Base-by-base conservation (phyloP, 2,888 invertebrate species). In the Euplexia lucipara region DNA sequence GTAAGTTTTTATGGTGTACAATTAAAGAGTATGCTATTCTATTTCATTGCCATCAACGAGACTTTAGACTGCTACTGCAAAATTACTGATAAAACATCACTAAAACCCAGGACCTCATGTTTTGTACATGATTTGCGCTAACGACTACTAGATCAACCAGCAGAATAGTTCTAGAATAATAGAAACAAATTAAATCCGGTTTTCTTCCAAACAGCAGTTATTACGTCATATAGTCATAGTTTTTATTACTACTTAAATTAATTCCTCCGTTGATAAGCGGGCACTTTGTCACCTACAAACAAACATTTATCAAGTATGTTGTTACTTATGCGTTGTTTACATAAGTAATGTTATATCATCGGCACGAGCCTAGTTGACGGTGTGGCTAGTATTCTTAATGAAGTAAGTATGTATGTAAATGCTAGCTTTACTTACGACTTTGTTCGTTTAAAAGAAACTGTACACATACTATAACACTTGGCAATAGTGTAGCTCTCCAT, bases 201-300 rank as follows among this genome's bases (percentile, higher is more conserved):
- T 35, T 6, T 14, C 18, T 48, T 18, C 10, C 9, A 32, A 34
- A 41, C 5, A 37, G 0, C 3, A 37, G 16, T 14, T 32, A 44
- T 67, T 51, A 35, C 67, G 47, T 68, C 34, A 65, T 12, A 45
- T 12, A 45, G 16, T 37, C 8, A 6, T 49, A 26, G 47, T 22
- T 74, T 30, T 39, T 49, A 68, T 56, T n/a, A 10, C 1, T n/a
- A 26, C 26, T 26, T 26, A 18, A 54, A 39, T 35, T 44, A 49
- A 75, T 75, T 39, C n/a, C n/a, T 35, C 12, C 20, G 14, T 49
- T 57, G 69, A 75, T 75, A 75, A 44, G 48, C 12, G 12, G 32
- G 20, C 32, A 14, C 47, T 45, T 9, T 63, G 37, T 44, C 34
- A 37, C 37, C 32, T 20, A n/a, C 10, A 1, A 12, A 67, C 16